These are phyloP conservation scores for Phrynocephalus vlangalii DNA, from an alignment of 2,797 vertebrate species.

Conservation along the genomic window DNA sequence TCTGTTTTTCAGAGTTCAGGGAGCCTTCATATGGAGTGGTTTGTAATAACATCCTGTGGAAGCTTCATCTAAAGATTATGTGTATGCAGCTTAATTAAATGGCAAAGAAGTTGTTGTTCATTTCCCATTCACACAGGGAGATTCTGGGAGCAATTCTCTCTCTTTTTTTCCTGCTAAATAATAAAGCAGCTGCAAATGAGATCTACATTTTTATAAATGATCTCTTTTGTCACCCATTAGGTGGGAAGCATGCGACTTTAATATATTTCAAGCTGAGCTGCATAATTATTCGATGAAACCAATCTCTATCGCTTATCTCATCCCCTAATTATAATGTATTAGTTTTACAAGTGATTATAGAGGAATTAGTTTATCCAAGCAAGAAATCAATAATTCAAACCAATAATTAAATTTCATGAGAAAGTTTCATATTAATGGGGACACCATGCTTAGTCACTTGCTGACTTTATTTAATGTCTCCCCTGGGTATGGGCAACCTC, in stretches of 20 bases:
- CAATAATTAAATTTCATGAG: conserved; percentile 68
- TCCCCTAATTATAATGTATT: conserved; percentile 70
- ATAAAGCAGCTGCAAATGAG: conserved; percentile 60
- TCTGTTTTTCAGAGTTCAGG: neutral
- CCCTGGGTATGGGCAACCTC: conserved; percentile 38
- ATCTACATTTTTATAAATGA: conserved; percentile 64
- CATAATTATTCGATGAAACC: conserved; percentile 72
- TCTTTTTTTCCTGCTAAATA: conserved; percentile 30
- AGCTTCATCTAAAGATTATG: conserved; percentile 15
- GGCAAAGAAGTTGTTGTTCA: conserved; percentile 48
- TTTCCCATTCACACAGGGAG: conserved; percentile 8
- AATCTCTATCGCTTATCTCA: conserved; percentile 61
- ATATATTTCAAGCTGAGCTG: conserved; percentile 65
- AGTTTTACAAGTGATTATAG: conserved; percentile 66
- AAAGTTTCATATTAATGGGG: conserved; percentile 48
- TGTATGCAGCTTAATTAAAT: conserved; percentile 43
- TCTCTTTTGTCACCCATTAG: conserved; percentile 61
- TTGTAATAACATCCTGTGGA: conserved; percentile 8
- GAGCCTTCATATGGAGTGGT: neutral
- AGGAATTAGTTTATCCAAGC: conserved; percentile 70
- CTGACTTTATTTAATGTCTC: conserved; percentile 59
- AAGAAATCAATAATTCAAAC: conserved; percentile 75
- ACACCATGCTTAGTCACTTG: conserved; percentile 47
- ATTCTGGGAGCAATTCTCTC: conserved; percentile 47
- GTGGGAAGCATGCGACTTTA: conserved; percentile 57